Evolutionary conservation across 1,140 invertebrate species (phyloP).

Genomic region (Pentalonia nigronervosa): DNA sequence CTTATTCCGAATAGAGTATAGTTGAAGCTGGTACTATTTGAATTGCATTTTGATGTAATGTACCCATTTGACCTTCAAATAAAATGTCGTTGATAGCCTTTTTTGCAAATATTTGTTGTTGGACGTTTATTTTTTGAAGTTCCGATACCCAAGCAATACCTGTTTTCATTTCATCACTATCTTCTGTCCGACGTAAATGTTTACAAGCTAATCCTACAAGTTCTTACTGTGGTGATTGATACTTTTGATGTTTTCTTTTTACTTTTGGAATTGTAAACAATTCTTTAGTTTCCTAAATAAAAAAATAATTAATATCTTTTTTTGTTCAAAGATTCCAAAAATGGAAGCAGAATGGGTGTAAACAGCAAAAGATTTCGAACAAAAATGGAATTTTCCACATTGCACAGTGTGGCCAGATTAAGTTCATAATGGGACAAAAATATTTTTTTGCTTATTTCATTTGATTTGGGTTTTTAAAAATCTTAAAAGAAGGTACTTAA

Average conservation of each 20-base stretch:
- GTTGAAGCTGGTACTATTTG: no score
- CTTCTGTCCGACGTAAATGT: conserved; percentile 58
- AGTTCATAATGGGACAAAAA: neutral
- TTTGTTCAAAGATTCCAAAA: conserved; percentile 55
- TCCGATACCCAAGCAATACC: no score
- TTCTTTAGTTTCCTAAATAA: conserved; percentile 27
- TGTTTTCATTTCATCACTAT: no score
- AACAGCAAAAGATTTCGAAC: conserved; percentile 61
- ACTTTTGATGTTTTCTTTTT: conserved; percentile 53
- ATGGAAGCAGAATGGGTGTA: conserved; percentile 59
- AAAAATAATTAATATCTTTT: conserved; percentile 59
- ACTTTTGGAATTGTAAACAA: conserved; percentile 32
- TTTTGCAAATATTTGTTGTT: no score
- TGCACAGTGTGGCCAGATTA: neutral
- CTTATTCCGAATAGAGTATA: no score
- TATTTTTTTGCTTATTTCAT: neutral
- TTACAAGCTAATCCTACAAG: conserved; percentile 51
- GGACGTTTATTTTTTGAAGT: no score
- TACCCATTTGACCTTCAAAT: no score
- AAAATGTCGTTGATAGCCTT: no score
- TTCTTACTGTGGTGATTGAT: neutral
- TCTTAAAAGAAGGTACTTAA: no score
- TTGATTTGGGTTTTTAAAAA: neutral
- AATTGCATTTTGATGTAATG: no score
- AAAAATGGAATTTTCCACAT: conserved; percentile 64